phyloP scores from a whole-genome alignment of 30 jellyfish, hydroid and myxozoan genomes.

The Catostylus mosaicus region DNA sequence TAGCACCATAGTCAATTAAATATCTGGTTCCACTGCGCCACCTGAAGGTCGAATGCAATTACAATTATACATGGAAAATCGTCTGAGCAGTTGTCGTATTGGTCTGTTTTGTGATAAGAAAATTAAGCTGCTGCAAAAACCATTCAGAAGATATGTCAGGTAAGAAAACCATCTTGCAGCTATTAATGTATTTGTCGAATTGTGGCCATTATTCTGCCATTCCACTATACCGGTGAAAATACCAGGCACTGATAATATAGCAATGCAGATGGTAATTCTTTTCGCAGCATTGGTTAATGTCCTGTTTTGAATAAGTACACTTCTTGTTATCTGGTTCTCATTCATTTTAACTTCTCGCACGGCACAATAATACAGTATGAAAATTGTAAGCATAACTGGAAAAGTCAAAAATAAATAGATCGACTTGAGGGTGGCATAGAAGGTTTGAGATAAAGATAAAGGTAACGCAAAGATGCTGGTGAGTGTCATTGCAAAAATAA shows the following conservation, averaged over 20 bases:
- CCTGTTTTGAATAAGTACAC: neutral
- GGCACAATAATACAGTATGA: neutral
- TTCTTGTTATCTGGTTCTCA: neutral
- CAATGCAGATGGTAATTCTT: neutral
- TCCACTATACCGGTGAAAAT: neutral
- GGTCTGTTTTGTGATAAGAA: conserved; percentile 2
- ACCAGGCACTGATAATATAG: neutral
- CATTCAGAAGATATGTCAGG: neutral
- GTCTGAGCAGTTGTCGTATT: neutral
- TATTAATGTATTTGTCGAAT: too few relatives aligned
- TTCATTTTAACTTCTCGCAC: neutral
- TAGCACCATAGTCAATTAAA: too few relatives aligned
- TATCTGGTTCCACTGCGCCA: neutral
- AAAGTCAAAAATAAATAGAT: neutral
- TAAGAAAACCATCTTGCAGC: neutral
- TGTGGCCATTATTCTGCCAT: neutral
- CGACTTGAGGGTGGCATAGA: neutral
- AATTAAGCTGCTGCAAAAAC: neutral
- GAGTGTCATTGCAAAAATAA: neutral
- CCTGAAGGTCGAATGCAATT: neutral
- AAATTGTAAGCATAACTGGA: neutral
- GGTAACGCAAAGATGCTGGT: neutral
- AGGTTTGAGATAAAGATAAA: neutral
- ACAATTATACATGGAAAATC: neutral
- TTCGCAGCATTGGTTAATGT: neutral